phyloP scores from a whole-genome alignment of 2,888 invertebrate genomes.

The Phlogophora meticulosa region DNA sequence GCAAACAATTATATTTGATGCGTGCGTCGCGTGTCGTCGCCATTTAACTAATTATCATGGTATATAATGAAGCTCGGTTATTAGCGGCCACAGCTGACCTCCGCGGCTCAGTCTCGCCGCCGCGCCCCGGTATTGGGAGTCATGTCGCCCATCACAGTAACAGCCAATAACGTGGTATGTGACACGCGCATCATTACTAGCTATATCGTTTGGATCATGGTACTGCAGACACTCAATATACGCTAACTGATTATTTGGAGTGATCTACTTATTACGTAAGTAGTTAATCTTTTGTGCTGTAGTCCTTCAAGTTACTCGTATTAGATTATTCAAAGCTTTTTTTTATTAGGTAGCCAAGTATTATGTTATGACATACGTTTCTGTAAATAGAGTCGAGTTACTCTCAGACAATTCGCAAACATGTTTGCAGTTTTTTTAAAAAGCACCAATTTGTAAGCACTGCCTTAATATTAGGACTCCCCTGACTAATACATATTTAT shows the following conservation, averaged over 20 bases:
- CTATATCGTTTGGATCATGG: background rate
- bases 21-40: conserved; percentile 22
- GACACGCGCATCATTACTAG: conserved; percentile 3
- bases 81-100: conserved; percentile 17
- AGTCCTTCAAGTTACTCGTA: too few species aligned
- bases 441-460: too few species aligned
- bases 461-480: too few species aligned
- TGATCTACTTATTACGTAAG: too few species aligned
- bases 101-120: background rate
- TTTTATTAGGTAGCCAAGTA: too few species aligned
- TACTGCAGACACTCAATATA: background rate
- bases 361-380: too few species aligned
- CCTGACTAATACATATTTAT: too few species aligned
- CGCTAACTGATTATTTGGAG: background rate
- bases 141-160: conserved; percentile 16
- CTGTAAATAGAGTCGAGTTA: too few species aligned
- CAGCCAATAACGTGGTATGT: conserved; percentile 3
- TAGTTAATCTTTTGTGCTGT: too few species aligned
- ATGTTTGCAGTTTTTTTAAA: too few species aligned
- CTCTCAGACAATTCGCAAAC: too few species aligned
- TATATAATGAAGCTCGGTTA: conserved; percentile 15
- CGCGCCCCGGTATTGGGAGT: conserved; percentile 19
- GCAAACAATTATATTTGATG: conserved; percentile 4
- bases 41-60: conserved; percentile 27
- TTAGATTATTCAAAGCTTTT: too few species aligned